Conservation (phyloP, 2,888 invertebrate genomes). For the Lycocerus yunnanus region DNA sequence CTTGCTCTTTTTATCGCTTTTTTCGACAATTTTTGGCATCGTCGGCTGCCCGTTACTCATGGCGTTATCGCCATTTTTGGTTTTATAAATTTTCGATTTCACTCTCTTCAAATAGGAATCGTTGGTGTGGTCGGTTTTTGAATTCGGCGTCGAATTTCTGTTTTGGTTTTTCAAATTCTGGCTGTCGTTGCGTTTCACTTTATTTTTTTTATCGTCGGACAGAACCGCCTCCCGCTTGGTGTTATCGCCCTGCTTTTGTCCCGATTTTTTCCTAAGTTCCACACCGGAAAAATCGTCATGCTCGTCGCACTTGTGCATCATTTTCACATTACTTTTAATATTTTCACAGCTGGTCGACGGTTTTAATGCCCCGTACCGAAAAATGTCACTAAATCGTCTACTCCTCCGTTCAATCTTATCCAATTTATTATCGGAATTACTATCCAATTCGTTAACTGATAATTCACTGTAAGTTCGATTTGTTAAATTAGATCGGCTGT, state of each 20-base stretch:
- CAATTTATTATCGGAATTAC: neutral
- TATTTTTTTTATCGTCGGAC: constrained; percentile 31
- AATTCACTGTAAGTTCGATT: constrained; percentile 46
- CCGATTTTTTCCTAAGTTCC: constrained; percentile 17
- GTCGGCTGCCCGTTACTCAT: constrained; percentile 31
- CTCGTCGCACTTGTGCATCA: constrained; percentile 21
- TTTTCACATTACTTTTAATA: constrained; percentile 40
- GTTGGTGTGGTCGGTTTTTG: neutral
- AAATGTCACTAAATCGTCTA: constrained; percentile 52
- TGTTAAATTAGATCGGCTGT: constrained; percentile 3
- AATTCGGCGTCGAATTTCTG: constrained; percentile 19
- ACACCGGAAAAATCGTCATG: constrained; percentile 36
- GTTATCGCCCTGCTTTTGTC: neutral
- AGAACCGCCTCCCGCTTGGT: neutral
- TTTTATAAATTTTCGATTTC: constrained; percentile 54
- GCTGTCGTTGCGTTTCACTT: constrained; percentile 27
- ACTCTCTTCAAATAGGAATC: constrained; percentile 53
- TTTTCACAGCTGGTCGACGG: constrained; percentile 45
- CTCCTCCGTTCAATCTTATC: constrained; percentile 41
- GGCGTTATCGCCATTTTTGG: constrained; percentile 40
- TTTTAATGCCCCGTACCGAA: constrained; percentile 40
- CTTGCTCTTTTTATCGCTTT: constrained; percentile 36
- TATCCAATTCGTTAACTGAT: constrained; percentile 39
- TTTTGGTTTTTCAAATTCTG: constrained; percentile 26
- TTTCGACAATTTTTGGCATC: constrained; percentile 47